phyloP scores from a whole-genome alignment of 2,113 vertebrate genomes.

The Ursus arctos region DNA sequence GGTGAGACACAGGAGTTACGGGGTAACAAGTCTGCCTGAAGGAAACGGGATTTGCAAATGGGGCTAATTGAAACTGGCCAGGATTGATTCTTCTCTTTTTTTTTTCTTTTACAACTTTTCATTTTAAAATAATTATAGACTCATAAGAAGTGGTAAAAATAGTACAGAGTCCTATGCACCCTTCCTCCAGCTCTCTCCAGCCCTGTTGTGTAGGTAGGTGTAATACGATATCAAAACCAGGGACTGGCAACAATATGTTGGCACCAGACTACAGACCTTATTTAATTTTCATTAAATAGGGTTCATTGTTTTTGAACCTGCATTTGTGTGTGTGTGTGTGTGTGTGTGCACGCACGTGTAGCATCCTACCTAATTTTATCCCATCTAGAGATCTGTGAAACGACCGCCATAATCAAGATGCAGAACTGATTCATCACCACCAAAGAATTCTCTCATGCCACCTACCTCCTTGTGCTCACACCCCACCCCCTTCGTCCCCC shows the following conservation, averaged over 20 bases:
- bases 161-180: neutral
- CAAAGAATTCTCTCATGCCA: neutral
- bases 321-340: neutral
- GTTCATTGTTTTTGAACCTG: neutral
- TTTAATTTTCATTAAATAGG: neutral
- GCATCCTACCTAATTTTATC: neutral
- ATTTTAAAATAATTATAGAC: neutral
- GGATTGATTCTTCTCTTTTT: neutral
- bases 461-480: neutral
- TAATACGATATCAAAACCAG: neutral
- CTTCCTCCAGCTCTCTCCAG: neutral
- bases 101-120: neutral
- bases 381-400: neutral
- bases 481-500: neutral
- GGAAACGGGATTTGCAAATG: neutral
- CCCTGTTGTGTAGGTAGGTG: neutral
- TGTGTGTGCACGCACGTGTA: neutral
- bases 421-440: neutral
- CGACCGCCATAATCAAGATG: neutral
- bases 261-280: neutral
- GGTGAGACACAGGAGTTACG: neutral
- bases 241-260: neutral
- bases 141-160: neutral
- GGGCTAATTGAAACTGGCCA: neutral
- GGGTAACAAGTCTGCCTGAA: neutral